These are phyloP conservation scores for Phacellophora camtschatica DNA, from an alignment of 30 jellyfish, hydroid and myxozoan species.

Conservation along the genomic window DNA sequence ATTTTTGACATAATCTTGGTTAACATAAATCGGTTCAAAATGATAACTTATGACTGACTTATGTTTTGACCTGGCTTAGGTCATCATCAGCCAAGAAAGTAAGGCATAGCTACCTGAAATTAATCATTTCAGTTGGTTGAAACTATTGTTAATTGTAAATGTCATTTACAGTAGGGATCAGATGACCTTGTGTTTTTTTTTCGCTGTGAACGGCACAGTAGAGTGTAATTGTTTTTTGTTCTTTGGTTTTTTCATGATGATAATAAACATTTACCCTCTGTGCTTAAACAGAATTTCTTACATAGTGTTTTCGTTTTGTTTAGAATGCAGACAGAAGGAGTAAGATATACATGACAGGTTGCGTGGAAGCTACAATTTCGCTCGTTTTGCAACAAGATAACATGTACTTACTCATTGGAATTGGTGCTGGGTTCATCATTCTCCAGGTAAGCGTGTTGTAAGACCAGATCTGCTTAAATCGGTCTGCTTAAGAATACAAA, in stretches of 20 bases:
- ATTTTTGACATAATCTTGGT: no score
- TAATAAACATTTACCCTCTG: no score
- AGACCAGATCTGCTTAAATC: no score
- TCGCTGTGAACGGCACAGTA: background rate
- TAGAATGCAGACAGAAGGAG: slow-evolving; percentile 34
- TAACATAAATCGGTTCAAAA: no score
- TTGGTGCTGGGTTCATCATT: slow-evolving; percentile 83
- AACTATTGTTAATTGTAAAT: no score
- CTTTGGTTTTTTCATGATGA: no score
- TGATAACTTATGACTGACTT: no score
- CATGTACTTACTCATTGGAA: slow-evolving; percentile 51
- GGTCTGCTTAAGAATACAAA: no score
- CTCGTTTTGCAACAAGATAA: slow-evolving; percentile 41
- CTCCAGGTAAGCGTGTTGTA: slow-evolving; percentile 60
- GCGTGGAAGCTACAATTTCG: slow-evolving; percentile 77
- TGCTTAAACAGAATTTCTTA: no score
- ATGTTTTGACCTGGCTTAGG: no score
- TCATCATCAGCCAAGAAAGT: no score
- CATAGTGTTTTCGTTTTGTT: background rate
- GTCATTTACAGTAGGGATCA: background rate
- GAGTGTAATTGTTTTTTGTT: background rate
- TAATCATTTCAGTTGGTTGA: background rate
- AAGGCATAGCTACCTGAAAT: no score
- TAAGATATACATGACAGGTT: slow-evolving; percentile 75
- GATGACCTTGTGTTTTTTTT: background rate